Conservation (phyloP, 1,140 invertebrate genomes). For the Platorchestia sp. region DNA sequence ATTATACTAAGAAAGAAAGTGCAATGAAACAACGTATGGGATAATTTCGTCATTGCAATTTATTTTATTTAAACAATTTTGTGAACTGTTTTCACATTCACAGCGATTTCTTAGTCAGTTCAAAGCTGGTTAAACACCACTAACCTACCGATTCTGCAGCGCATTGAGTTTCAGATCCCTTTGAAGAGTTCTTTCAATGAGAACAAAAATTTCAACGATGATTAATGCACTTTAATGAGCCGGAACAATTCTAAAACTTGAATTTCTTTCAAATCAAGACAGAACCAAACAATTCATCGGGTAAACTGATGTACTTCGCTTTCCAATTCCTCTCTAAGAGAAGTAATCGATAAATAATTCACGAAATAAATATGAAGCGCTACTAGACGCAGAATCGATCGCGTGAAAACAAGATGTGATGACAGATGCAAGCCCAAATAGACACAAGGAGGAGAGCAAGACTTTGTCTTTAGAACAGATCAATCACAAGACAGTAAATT, state of each 20-base stretch:
- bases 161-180: neutral
- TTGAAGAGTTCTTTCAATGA: neutral
- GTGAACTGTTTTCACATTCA: neutral
- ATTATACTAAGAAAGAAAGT: neutral
- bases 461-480: neutral
- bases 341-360: neutral
- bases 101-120: neutral
- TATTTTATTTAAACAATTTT: neutral
- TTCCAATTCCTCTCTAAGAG: neutral
- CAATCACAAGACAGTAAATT: slow-evolving; percentile 3
- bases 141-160: neutral
- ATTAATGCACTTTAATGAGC: neutral
- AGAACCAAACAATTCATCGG: neutral
- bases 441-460: neutral
- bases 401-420: neutral
- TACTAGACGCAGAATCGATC: neutral
- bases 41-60: neutral
- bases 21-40: neutral
- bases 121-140: neutral
- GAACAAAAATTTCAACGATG: neutral
- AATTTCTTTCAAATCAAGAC: too few relatives aligned
- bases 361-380: neutral
- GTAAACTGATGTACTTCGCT: neutral
- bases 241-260: too few relatives aligned
- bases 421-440: neutral